Evolutionary conservation across 2,888 invertebrate genomes (phyloP), one percentile per base, ranked within the genome.

Genomic region (Orthonevra nobilis): DNA sequence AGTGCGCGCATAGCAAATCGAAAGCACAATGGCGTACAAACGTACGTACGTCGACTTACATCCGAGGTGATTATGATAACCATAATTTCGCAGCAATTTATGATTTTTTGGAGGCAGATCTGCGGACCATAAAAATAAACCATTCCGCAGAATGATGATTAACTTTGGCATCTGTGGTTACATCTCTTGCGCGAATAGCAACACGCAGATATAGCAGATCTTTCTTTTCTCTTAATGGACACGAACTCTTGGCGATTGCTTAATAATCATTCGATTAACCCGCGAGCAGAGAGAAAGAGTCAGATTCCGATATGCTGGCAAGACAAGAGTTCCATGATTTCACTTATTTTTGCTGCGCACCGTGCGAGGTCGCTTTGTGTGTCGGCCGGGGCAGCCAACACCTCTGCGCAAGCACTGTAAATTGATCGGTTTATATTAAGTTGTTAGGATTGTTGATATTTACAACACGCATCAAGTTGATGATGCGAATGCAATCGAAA

Each of bases 221-320:
- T 79, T 79, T 68, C 74, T 73, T 79, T 79, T 79, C 73, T 79
- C 79, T 73, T 66, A 79, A 79, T 79, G 79, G 66, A 50, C 46
- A 34, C 32, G 32, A 32, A 40, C 32, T 68, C 46, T 68, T 30
- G 14, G 48, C 60, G 73, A 79, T 79, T 79, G 79, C 79, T 79
- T 79, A 79, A 68, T 79, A 79, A 73, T 79, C 79, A 79, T 79
- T 79, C 79, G 79, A 79, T 79, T 79, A 79, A 68, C 66, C 73
- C 32, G 63, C 58, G 36, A 60, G 64, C 63, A 52, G 70, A 50
- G 42, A 48, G 50, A 23, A 48, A 48, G 48, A 32, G 58, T 46
- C 46, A 20, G n/a, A 3, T 10, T 36, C 34, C 12, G 9, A 26
- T 12, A 1, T n/a, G 26, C 26, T 20, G 32, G 56, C 19, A 52